A percentile compares a stretch with the other conserved stretches of the same genome.
phyloP scores from a whole-genome alignment of 2,888 invertebrate species.

The Antheraea assamensis region DNA sequence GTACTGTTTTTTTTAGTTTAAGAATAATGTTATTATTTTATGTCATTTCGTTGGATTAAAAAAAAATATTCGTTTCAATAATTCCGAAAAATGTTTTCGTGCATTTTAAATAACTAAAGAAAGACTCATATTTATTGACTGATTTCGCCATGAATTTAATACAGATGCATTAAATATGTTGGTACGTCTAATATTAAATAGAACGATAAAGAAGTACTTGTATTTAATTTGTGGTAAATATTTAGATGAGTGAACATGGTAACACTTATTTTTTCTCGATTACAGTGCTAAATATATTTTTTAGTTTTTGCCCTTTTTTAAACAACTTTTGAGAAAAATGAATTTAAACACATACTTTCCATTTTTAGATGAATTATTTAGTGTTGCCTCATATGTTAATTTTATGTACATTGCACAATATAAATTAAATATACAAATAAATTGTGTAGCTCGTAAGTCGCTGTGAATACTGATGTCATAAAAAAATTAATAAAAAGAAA shows the following conservation, averaged over 20 bases:
- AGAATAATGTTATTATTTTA: background rate
- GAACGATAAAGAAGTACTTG: background rate
- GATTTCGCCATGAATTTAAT: slow-evolving; percentile 3
- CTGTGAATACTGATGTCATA: slow-evolving; percentile 51
- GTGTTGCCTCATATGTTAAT: slow-evolving; percentile 20
- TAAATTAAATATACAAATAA: slow-evolving; percentile 36
- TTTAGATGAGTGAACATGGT: slow-evolving; percentile 1
- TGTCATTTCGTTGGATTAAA: background rate
- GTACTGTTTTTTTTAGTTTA: slow-evolving; percentile 40
- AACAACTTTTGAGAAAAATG: too few relatives aligned
- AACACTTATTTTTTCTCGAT: slow-evolving; percentile 5
- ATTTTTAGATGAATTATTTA: background rate
- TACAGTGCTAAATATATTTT: background rate
- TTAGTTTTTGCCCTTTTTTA: too few relatives aligned
- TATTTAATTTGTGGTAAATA: slow-evolving; percentile 16
- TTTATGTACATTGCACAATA: slow-evolving; percentile 43
- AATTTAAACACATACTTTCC: background rate
- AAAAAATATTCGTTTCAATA: too few relatives aligned
- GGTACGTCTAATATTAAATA: background rate
- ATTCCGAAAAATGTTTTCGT: background rate
- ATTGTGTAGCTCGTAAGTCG: slow-evolving; percentile 49
- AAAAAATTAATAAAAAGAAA: slow-evolving; percentile 39
- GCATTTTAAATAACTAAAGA: slow-evolving; percentile 10
- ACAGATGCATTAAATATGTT: slow-evolving; percentile 10
- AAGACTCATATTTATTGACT: background rate